Base-by-base conservation (phyloP, 2,113 vertebrate genomes). In the Syngnathus scovelli region DNA sequence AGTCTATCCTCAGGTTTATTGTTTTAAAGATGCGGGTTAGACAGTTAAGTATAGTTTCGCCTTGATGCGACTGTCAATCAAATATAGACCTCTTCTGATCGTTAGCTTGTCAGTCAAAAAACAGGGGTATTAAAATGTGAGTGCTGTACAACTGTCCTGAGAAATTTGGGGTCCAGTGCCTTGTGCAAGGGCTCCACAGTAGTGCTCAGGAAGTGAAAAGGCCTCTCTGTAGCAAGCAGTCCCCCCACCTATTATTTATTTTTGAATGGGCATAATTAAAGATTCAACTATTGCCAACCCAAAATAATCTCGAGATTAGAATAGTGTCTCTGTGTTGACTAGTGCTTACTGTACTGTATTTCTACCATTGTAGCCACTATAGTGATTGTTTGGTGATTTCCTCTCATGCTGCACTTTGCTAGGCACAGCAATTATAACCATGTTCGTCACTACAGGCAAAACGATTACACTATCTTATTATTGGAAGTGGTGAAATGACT, bases 41-140 rank as follows among this genome's bases (percentile, higher is more conserved):
- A 16, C 27, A 58, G 39, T 43, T 61, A 2, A 21, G 38, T 43
- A n/a, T 13, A 16, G 19, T 62, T 62, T 44, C 13, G 6, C 11
- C n/a, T 43, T 61, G 13, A 11, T 61, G 60, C 39, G n/a, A 43
- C 39, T 62, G 39, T 62, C n/a, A 62, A 62, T 62, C 60, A 62
- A 23, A 62, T 21, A 27, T 43, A 7, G 12, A 44, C 60, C 15
- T 8, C 7, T 58, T 16, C 2, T 58, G 27, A 10, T 60, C 18
- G 27, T 10, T 8, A 60, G 16, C 58, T 10, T 60, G 36, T 36
- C 58, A 60, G 36, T 46, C n/a, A n/a, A 21, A 21, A 44, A 62
- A 1, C 11, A 43, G 39, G 8, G 2, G 16, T 15, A 6, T 62
- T 43, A 4, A 36, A 61, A 33, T 27, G 52, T 23, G n/a, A 23